Base-by-base conservation (phyloP, 2,888 invertebrate genomes). In the Odontocerum albicorne region DNA sequence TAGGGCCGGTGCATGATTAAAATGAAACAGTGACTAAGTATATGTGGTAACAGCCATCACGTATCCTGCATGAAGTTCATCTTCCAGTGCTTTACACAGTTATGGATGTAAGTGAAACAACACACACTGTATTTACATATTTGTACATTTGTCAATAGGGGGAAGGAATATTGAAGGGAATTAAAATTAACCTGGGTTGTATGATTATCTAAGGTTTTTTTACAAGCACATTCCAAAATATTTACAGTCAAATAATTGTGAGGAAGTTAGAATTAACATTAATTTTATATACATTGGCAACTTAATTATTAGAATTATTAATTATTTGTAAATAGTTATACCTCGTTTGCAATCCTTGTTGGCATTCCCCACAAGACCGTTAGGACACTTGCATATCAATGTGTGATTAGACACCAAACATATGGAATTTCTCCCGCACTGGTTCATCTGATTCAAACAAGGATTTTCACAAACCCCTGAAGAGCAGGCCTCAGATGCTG, bases 401-500 rank as follows among this genome's bases (percentile, higher is more conserved):
- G 75, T 77, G 70, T 85, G 85, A 70, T 84, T 77, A 70, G 77
- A 70, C 67, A 83, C 81, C 69, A 73, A 76, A 78, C 85, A 86
- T 67, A 77, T 72, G 68, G 81, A 78, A 68, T 82, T 82, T 66
- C 76, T 71, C 68, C 79, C 80, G 75, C 86, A 86, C 67, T 72
- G 70, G 64, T 66, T 74, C 66, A 65, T 68, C 66, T 66, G 64
- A 65, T 66, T 68, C 66, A 73, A 67, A 72, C 87, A 87, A 64
- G 84, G 81, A 69, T 83, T 81, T 72, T 81, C 75, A 72, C 86
- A 87, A 69, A 75, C 72, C 73, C 81, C 82, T 65, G 75, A 75
- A 64, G 80, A 71, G 72, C 88, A 88, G 65, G 79, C 77, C 71
- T 85, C 82, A 65, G 78, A 75, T 66, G 74, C 73, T 62, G 77